Base-by-base conservation (phyloP, 2,888 invertebrate genomes). In the Octodonta nipae region DNA sequence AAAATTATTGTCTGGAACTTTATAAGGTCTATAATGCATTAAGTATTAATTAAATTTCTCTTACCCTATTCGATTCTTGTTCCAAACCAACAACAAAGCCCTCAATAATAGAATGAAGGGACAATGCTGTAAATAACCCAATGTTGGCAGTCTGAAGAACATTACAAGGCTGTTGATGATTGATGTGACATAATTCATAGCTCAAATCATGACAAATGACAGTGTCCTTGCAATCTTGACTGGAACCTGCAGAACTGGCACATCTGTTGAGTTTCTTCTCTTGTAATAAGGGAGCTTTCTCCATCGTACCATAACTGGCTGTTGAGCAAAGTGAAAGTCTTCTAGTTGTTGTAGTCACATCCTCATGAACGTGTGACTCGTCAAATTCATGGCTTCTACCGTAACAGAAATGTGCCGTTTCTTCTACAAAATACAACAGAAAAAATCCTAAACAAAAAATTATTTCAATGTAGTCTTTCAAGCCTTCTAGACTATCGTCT, bases 81-180 rank as follows among this genome's bases (percentile, higher is more conserved):
- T 85, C 83, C 20, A 87, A 61, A 1, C 87, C 87, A 47, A 87
- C 79, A 0, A 85, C 84, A 31, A 86, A 55, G 2, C 87, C 87
- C 55, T 87, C 86, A 40, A 86, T 62, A 8, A 84, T 58, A 11
- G 85, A 76, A 49, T 87, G 87, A 37, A 84, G 68, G 0, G 81
- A 78, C 31, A 87, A 57, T 0, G 86, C 86, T 15, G 75, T 64
- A 12, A 85, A 62, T 29, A 83, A 59, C 1, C 82, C 81, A 7
- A 78, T 51, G 5, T 72, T 68, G 1, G 76, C 73, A 0, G 77
- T 73, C 16, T 73, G 68, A 25, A 70, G 68, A 42, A 67, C 67
- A 8, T 63, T 65, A 40, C 79, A 78, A 0, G 79, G 78, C 42
- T 75, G 74, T 2, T 68, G 66, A 44, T 78, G 77, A 32, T 67